Evolutionary conservation across 2,888 invertebrate genomes (phyloP).

Genomic region (Spatulosminthurus flaviceps): DNA sequence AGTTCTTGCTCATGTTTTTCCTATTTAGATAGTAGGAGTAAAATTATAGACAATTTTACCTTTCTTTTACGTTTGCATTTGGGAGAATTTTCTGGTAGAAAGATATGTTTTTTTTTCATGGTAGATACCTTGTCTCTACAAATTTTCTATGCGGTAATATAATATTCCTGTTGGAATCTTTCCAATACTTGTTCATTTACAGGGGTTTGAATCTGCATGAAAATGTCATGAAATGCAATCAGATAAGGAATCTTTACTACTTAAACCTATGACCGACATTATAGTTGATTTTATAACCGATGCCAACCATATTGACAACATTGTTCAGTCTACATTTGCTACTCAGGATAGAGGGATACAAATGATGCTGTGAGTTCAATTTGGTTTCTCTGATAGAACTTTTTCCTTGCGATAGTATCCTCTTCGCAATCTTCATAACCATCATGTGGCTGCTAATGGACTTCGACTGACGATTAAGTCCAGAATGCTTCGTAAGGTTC

Average conservation of each 20-base stretch:
- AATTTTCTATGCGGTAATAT: no score
- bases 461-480: background rate
- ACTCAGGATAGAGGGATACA: no score
- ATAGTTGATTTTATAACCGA: slow-evolving; percentile 54
- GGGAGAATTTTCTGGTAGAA: no score
- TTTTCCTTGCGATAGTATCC: background rate
- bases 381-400: background rate
- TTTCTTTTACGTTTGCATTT: no score
- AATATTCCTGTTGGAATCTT: slow-evolving; percentile 45
- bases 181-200: slow-evolving; percentile 61
- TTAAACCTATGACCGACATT: slow-evolving; percentile 56
- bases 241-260: slow-evolving; percentile 52
- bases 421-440: background rate
- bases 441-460: slow-evolving; percentile 13
- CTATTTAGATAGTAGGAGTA: no score
- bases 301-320: slow-evolving; percentile 20
- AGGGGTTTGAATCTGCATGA: slow-evolving; percentile 57
- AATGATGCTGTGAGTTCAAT: no score
- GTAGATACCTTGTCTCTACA: no score
- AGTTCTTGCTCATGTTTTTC: no score
- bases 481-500: no score
- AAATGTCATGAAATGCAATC: slow-evolving; percentile 58
- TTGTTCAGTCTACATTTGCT: background rate
- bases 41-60: no score
- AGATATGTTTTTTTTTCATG: no score